Evolutionary conservation across 2,888 invertebrate genomes (phyloP).

Genomic region (Orthonevra nobilis): DNA sequence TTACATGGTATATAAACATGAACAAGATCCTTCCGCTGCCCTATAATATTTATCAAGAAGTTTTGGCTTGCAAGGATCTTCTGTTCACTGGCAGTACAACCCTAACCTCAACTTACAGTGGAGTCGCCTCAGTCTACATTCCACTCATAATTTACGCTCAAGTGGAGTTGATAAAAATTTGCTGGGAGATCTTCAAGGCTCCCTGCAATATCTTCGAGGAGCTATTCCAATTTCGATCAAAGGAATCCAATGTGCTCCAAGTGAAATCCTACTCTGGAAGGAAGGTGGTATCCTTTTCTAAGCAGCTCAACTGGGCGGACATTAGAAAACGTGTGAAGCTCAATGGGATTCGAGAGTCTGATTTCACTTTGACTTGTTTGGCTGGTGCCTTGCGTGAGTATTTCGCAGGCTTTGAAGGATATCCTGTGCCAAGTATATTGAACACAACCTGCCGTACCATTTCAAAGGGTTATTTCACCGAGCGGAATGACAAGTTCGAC

Average conservation of each 20-base stretch:
- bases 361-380: slow-evolving; percentile 77
- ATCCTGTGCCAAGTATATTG: slow-evolving; percentile 74
- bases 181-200: slow-evolving; percentile 77
- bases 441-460: slow-evolving; percentile 78
- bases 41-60: slow-evolving; percentile 75
- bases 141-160: slow-evolving; percentile 77
- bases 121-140: slow-evolving; percentile 75
- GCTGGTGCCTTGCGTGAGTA: slow-evolving; percentile 77
- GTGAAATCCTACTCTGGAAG: slow-evolving; percentile 78
- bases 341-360: slow-evolving; percentile 75
- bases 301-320: slow-evolving; percentile 77
- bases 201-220: slow-evolving; percentile 79
- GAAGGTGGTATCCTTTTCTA: slow-evolving; percentile 78
- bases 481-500: slow-evolving; percentile 75
- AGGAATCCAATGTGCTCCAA: slow-evolving; percentile 77
- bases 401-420: slow-evolving; percentile 74
- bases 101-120: slow-evolving; percentile 74
- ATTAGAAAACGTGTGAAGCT: slow-evolving; percentile 74
- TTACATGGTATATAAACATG: slow-evolving; percentile 77
- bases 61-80: slow-evolving; percentile 75
- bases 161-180: slow-evolving; percentile 76
- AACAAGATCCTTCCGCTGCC: slow-evolving; percentile 75
- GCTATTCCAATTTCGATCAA: slow-evolving; percentile 75
- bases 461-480: slow-evolving; percentile 78
- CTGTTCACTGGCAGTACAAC: slow-evolving; percentile 75